A percentile compares a stretch with the other conserved stretches of the same genome.
Conservation (phyloP, 1,140 invertebrate genomes). For the Delia radicum region DNA sequence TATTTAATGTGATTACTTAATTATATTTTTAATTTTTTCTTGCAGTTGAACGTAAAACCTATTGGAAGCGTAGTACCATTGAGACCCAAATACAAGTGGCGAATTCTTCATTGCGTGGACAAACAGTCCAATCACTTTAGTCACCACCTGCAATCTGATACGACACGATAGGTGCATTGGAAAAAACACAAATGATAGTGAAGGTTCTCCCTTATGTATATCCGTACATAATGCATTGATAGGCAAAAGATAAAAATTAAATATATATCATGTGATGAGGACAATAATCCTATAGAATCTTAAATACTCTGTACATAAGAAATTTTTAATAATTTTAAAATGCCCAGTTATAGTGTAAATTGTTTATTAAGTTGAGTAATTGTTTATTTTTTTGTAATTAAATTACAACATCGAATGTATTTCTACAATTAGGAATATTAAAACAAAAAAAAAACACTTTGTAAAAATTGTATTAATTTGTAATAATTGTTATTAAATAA, state of each 20-base stretch:
- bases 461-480: no score
- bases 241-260: constrained; percentile 48
- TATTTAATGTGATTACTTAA: no score
- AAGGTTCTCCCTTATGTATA: constrained; percentile 45
- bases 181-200: constrained; percentile 38
- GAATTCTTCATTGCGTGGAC: constrained; percentile 35
- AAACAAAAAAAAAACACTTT: no score
- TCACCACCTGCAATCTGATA: background rate
- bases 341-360: no score
- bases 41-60: constrained; percentile 43
- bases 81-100: constrained; percentile 50
- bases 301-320: no score
- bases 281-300: constrained; percentile 50
- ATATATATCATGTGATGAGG: constrained; percentile 53
- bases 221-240: constrained; percentile 43
- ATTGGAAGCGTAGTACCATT: constrained; percentile 53
- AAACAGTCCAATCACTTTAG: constrained; percentile 22
- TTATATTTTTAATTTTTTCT: no score
- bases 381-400: no score
- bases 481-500: no score
- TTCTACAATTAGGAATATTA: no score
- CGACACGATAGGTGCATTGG: background rate
- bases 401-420: no score
- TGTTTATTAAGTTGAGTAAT: no score
- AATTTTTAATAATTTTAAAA: no score